Base-by-base conservation (phyloP, 2,113 vertebrate genomes). In the Macrotis lagotis region DNA sequence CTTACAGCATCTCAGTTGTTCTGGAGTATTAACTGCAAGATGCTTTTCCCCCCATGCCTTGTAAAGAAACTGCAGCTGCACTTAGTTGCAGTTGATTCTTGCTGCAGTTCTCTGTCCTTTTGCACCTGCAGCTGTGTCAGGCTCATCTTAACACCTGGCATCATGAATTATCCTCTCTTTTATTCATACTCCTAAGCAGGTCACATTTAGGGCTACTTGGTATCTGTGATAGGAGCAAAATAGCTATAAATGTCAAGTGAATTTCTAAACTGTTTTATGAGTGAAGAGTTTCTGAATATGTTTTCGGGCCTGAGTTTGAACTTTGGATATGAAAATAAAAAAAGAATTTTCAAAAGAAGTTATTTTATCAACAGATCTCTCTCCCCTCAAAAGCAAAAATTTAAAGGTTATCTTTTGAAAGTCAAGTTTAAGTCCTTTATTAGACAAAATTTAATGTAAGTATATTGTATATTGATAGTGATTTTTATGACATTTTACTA, bases 91-190 rank as follows among this genome's bases (percentile, higher is more conserved):
- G 97, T 98, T 98, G 97, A 98, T 98, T 98, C 98, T 98, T 97
- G 97, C 96, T 93, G 98, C 98, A 96, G 89, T 96, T 96, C 98
- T 97, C 96, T 50, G 96, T 98, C 96, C 97, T 97, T 98, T 96
- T 99, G 99, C 99, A 99, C 99, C 99, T 99, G 99, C 99, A 99
- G 98, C 98, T 98, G 97, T 97, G 95, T 97, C 96, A 91, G 97
- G 97, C 98, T 98, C 98, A 96, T 98, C 98, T 98, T 98, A 97
- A 98, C 98, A 98, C 98, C 98, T 98, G 98, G 98, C 98, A 97
- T 97, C 97, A 96, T 98, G 98, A 98, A 98, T 98, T 98, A 98
- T 97, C 98, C 97, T 97, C 96, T 97, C 96, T 97, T 98, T 98
- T 98, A 97, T 98, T 98, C 97, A 66, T 90, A 93, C 90, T 94